Conservation (phyloP, 2,113 vertebrate genomes). For the Gasterosteus nipponicus region DNA sequence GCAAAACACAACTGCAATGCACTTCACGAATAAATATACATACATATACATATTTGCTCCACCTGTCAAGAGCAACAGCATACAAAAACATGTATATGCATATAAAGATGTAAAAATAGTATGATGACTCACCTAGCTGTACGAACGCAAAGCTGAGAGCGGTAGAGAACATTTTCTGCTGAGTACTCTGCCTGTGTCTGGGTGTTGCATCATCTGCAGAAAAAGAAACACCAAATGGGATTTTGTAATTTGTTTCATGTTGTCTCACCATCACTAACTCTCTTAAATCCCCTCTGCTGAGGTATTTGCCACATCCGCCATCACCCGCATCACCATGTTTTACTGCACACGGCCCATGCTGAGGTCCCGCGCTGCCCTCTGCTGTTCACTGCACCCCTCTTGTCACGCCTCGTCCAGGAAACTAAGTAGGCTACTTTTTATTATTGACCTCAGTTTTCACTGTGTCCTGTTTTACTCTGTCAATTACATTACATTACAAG, state of each 20-base stretch:
- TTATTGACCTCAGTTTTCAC: too few species aligned
- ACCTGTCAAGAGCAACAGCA: not conserved
- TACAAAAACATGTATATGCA: too few species aligned
- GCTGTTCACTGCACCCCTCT: constrained; percentile 8
- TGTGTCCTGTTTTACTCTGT: too few species aligned
- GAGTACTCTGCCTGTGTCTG: too few species aligned
- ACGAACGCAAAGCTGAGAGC: not conserved
- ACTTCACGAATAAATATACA: too few species aligned
- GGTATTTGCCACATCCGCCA: not conserved
- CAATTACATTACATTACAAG: too few species aligned
- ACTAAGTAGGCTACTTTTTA: too few species aligned
- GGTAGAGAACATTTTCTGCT: not conserved
- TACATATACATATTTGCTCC: not conserved
- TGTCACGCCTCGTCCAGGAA: too few species aligned
- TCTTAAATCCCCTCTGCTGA: not conserved
- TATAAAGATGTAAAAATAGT: too few species aligned
- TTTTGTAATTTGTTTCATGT: not conserved
- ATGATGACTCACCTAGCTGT: not conserved
- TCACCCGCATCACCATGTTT: not conserved
- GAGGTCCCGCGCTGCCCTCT: constrained; percentile 37
- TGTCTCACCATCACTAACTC: not conserved
- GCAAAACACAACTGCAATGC: too few species aligned
- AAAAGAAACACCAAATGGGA: not conserved
- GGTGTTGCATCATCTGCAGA: not conserved
- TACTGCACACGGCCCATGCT: not conserved